Evolutionary conservation across 2,888 invertebrate genomes (phyloP), one percentile per base, ranked within the genome.

Genomic region (Polyommatus icarus): DNA sequence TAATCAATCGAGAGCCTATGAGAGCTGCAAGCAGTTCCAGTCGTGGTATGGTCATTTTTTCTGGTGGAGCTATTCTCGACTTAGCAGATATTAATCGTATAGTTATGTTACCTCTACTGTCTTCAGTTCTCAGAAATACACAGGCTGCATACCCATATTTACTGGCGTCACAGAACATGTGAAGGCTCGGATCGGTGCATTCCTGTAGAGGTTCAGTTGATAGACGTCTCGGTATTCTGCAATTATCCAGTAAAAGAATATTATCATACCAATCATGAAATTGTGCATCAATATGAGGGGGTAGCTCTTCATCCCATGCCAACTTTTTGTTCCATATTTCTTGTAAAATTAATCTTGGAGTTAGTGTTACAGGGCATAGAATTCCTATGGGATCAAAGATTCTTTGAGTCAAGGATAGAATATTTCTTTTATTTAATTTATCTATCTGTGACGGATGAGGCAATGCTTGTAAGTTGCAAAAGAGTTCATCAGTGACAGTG

Each of bases 381-480:
- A 54, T 54, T 54, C 54, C 54, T 54, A 54, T 54, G 54, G 54
- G 54, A 54, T 54, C 54, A 54, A 54, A 54, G 15, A 54, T 54
- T 54, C 54, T 54, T 54, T 54, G 54, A 54, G 54, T 18, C 54
- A 54, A 54, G 4, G 54, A 54, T 54, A 54, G 6, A 54, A 54
- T 54, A 54, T 18, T 54, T 54, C 54, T 54, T 18, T 54, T 18
- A 18, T 72, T 72, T 40, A n/a, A 32, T 72, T 36, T 72, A 72
- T 36, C 72, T 24, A 57, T 36, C 46, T 46, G 46, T 46, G 46
- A 46, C 10, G 46, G 46, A 46, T 46, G 46, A 46, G 12, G 76
- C 20, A 12, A 81, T 76, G 57, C 78, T 77, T 15, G 79, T 78
- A 4, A 73, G 71, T 18, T 46, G 46, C 12, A 46, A 46, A 46